Base-by-base conservation (phyloP, 23 tunicate species). In the Phallusia fumigata region DNA sequence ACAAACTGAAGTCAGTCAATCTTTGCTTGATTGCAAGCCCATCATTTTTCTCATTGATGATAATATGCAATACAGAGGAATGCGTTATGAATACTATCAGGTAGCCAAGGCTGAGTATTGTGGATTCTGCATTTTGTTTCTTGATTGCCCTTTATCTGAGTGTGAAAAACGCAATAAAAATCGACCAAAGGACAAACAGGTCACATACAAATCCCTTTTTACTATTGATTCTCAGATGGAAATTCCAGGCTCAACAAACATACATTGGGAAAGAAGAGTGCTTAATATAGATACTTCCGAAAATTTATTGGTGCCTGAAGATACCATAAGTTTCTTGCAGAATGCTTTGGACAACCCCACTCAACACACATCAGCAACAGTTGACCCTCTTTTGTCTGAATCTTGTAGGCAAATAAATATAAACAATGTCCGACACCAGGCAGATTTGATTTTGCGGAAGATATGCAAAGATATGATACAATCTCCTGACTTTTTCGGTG, bases 1-100 rank as follows among this genome's bases (percentile, higher is more conserved):
- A 24, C 28, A 58, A 8, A 58, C 26, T 58, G 16, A 52, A 44
- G 36, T 53, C 35, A 52, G 34, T 26, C 22, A 28, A 31, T 49
- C 36, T 31, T 18, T 19, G 69, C 69, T 58, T 58, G 26, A 22
- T 58, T 58, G 36, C 52, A 52, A 77, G 64, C 45, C 31, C 22
- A 52, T 53, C 13, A 64, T 89, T 30, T 75, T 89, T 52, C 34
- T 89, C 0, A 81, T 89, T 80, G 94, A 89, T 89, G 94, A 89
- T 40, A 89, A 89, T 74, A 89, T 89, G 94, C 88, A 80, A 52
- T 89, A 84, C 77, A 33, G 88, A 31, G 80, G 88, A 64, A 89
- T 89, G 94, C 77, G 94, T 0, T 74, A 79, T 74, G 94, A 89
- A 84, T 89, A 84, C 64, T 89, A 64, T 73, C 87, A 80, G 53